A percentile compares a stretch with the other conserved stretches of the same genome.
These are phyloP conservation scores for Nyctibius grandis DNA, from an alignment of 2,797 vertebrate genomes.

Conservation along the genomic window DNA sequence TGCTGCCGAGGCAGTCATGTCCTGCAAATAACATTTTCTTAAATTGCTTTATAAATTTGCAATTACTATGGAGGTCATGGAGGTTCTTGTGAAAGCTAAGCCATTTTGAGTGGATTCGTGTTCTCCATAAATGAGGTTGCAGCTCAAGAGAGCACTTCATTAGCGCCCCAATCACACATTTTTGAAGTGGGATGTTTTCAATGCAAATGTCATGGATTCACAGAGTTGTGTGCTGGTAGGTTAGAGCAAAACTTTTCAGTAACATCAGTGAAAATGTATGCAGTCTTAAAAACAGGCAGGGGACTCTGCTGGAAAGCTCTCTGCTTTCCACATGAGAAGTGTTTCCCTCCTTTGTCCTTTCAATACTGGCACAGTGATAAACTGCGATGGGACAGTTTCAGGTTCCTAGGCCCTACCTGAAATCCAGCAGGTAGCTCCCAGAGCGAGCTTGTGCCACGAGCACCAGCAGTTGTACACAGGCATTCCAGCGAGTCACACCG, in stretches of 20 bases:
- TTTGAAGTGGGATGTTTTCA: background rate
- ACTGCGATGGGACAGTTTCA: too few species aligned
- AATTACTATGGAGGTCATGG: background rate
- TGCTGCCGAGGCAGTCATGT: background rate
- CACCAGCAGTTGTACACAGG: background rate
- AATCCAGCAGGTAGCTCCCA: background rate
- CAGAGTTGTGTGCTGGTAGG: background rate
- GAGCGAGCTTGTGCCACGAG: rapidly evolving
- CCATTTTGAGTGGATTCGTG: background rate
- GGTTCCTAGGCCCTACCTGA: background rate
- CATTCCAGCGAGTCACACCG: background rate
- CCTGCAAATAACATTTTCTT: background rate
- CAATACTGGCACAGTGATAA: too few species aligned
- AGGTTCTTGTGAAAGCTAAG: background rate
- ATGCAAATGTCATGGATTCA: background rate
- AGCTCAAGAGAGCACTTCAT: background rate
- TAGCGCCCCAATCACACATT: background rate
- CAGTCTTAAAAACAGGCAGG: background rate
- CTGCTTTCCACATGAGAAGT: background rate
- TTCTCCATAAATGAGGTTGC: background rate
- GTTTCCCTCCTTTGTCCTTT: background rate
- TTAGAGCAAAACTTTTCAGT: background rate
- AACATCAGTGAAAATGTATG: background rate
- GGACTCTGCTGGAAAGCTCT: background rate
- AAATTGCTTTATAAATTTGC: background rate